These are phyloP conservation scores for Silurus meridionalis DNA, from an alignment of 2,113 vertebrate species.

Conservation along the genomic window DNA sequence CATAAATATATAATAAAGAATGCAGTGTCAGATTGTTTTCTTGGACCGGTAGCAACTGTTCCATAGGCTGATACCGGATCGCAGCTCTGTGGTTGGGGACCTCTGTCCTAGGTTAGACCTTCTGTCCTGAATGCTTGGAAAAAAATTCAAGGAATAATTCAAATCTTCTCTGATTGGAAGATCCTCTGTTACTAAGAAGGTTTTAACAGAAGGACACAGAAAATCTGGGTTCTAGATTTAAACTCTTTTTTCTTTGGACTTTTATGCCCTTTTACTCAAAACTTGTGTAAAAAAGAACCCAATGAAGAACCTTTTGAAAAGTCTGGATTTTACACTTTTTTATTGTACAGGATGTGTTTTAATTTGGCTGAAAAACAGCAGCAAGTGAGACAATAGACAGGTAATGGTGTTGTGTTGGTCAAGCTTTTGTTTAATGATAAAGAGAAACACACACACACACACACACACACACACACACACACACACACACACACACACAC, in stretches of 20 bases:
- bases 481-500: background rate
- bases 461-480: slow-evolving; percentile 7
- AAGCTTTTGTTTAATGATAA: slow-evolving; percentile 9
- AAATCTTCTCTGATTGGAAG: background rate
- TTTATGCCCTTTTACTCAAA: background rate
- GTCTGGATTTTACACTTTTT: too few relatives aligned
- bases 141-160: background rate
- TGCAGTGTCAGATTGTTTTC: too few relatives aligned
- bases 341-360: too few relatives aligned
- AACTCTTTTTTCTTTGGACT: background rate
- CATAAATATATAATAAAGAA: too few relatives aligned
- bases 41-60: too few relatives aligned
- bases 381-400: background rate
- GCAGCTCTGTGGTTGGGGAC: too few relatives aligned
- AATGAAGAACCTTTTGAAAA: too few relatives aligned
- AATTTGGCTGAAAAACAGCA: background rate
- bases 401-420: background rate
- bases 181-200: background rate
- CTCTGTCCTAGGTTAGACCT: background rate
- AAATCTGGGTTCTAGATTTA: background rate
- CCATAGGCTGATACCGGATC: too few relatives aligned
- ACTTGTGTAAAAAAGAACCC: too few relatives aligned
- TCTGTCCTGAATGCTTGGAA: background rate
- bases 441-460: background rate
- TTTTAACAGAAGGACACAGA: background rate